These are phyloP conservation scores for Garra rufa DNA, from an alignment of 2,113 vertebrate genomes.

Conservation along the genomic window DNA sequence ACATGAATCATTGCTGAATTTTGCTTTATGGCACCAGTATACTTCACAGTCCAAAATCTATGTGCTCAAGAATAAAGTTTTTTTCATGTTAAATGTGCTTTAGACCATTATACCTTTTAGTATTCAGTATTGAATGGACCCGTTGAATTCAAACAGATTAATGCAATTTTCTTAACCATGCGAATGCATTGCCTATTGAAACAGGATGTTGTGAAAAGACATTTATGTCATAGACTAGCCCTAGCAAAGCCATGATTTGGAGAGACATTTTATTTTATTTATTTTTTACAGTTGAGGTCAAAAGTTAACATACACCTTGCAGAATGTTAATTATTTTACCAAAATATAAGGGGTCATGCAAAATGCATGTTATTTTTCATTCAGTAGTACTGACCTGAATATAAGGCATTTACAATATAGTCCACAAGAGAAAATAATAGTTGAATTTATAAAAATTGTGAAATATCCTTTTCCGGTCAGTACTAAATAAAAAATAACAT, in stretches of 20 bases:
- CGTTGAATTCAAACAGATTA: background rate
- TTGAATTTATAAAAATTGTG: no score
- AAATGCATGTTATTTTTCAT: no score
- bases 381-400: no score
- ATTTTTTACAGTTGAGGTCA: no score
- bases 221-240: background rate
- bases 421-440: no score
- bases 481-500: no score
- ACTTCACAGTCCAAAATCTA: background rate
- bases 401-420: no score
- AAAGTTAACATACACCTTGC: no score
- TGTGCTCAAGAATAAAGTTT: background rate
- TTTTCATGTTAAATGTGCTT: background rate
- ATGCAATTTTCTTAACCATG: background rate
- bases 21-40: background rate
- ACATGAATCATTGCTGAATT: background rate
- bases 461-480: no score
- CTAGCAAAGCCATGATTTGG: background rate
- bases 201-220: background rate
- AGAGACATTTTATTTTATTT: no score
- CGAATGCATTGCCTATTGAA: background rate
- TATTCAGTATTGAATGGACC: background rate
- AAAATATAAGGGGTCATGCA: no score
- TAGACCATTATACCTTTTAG: background rate
- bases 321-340: no score